Evolutionary conservation across 2,888 invertebrate species (phyloP), one percentile per base, ranked within the genome.

Genomic region (Coenonympha glycerion): DNA sequence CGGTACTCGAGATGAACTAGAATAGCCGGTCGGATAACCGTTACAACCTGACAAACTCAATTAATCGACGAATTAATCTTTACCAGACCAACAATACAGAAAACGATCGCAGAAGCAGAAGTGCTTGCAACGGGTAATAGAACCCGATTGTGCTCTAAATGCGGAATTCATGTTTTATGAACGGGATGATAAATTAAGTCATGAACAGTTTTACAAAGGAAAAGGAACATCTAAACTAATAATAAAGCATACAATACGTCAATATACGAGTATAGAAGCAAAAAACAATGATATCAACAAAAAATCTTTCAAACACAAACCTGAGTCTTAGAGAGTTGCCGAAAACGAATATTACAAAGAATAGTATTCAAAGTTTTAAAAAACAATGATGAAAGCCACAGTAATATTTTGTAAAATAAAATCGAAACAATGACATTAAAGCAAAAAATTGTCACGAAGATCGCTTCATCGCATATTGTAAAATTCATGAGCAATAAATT

Each of bases 1-100:
- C 84, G 83, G 83, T 79, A 75, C 70, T 66, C 64, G 53, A 69
- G 72, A 69, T 73, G 76, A 79, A 80, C 82, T 76, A 77, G 84
- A 80, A 79, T 76, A 70, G 76, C 77, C 76, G 77, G 74, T 74
- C 71, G 62, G 61, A 68, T 69, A 66, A 75, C 85, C 82, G 85
- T 84, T 85, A 83, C 63, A 60, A 64, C 59, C 70, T 70, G 73
- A 73, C 71, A 69, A 68, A 68, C 70, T 66, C 72, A 82, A 83
- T 79, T 82, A 83, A 78, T 74, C 54, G 47, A 61, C 59, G 55
- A 63, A 62, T 64, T 68, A 64, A 65, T 63, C 63, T 60, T 49
- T 56, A 61, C 48, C 47, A 33, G 44, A 46, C 36, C 53, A 39
- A 55, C 55, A 55, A 55, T 55, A 46, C 48, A 30, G 40, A 44